Evolutionary conservation across 92 coral and sea anemone genomes (phyloP).

Genomic region (Meandrina meandrites): DNA sequence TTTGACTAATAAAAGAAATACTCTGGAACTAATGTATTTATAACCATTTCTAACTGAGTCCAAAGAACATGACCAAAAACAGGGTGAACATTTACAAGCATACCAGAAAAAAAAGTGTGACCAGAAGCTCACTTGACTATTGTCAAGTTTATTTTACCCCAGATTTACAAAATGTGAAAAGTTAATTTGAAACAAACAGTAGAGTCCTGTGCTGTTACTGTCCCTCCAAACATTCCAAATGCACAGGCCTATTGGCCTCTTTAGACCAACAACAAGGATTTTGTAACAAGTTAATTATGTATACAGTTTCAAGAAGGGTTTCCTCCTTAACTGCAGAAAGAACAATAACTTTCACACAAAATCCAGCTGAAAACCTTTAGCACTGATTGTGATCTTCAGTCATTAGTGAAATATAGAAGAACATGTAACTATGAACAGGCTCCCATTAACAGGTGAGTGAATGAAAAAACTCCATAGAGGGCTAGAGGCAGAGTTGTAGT

Average conservation of each 20-base stretch:
- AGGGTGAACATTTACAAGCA: slow-evolving; percentile 4
- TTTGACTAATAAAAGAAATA: neutral
- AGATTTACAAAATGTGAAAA: neutral
- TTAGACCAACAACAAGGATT: no score
- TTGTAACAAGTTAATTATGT: neutral
- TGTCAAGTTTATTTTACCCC: neutral
- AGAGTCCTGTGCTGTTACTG: neutral
- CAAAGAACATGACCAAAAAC: neutral
- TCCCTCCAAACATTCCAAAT: neutral
- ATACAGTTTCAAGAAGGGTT: neutral
- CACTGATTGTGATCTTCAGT: neutral
- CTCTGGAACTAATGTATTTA: neutral
- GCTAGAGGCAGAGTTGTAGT: neutral
- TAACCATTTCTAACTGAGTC: neutral
- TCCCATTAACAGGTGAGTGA: neutral
- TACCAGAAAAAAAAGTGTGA: neutral
- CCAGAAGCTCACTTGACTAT: neutral
- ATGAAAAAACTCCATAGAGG: neutral
- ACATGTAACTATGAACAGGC: neutral
- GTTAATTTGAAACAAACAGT: neutral
- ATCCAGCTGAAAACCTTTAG: neutral
- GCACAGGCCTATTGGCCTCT: neutral
- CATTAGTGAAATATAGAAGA: neutral
- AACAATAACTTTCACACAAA: neutral
- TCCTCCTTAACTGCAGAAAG: neutral